These are phyloP conservation scores for Aspidiotus destructor DNA, from an alignment of 2,888 invertebrate genomes.

Conservation along the genomic window DNA sequence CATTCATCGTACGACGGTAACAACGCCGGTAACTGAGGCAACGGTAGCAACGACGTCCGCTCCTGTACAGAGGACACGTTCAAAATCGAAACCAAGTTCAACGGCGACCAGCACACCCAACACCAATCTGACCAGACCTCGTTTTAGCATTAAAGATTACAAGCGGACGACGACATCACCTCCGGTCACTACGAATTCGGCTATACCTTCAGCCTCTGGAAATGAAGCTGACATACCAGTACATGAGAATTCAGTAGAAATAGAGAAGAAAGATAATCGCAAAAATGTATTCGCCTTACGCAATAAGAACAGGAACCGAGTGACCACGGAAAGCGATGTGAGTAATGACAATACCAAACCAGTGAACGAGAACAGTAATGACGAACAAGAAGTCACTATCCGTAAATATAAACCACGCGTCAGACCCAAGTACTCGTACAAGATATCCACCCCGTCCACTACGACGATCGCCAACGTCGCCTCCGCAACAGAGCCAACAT, in stretches of 20 bases:
- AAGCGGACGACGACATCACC: slow-evolving; percentile 38
- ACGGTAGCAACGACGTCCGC: slow-evolving; percentile 15
- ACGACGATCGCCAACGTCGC: slow-evolving; percentile 30
- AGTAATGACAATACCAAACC: slow-evolving; percentile 40
- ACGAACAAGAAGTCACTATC: slow-evolving; percentile 32
- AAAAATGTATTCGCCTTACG: slow-evolving; percentile 10
- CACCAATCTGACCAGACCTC: slow-evolving; percentile 49
- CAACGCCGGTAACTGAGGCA: slow-evolving; percentile 26
- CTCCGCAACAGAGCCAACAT: slow-evolving; percentile 36
- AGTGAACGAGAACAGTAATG: slow-evolving; percentile 30
- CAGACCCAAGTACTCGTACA: slow-evolving; percentile 8
- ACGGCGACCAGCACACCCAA: slow-evolving; percentile 41
- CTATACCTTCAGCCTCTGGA: slow-evolving; percentile 34
- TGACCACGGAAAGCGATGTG: slow-evolving; percentile 42
- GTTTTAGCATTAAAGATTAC: slow-evolving; percentile 69
- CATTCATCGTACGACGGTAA: not conserved
- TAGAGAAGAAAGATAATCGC: slow-evolving; percentile 24
- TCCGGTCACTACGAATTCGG: slow-evolving; percentile 37
- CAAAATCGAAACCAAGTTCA: slow-evolving; percentile 35
- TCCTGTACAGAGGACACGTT: slow-evolving; percentile 30
- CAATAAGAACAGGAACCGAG: slow-evolving; percentile 10
- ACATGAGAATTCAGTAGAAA: slow-evolving; percentile 1
- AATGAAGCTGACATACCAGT: slow-evolving; percentile 5
- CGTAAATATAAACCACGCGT: slow-evolving; percentile 21
- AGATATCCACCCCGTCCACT: slow-evolving; percentile 38